These are phyloP conservation scores for Silurus lanzhouensis DNA, from an alignment of 2,797 vertebrate genomes.

Conservation along the genomic window DNA sequence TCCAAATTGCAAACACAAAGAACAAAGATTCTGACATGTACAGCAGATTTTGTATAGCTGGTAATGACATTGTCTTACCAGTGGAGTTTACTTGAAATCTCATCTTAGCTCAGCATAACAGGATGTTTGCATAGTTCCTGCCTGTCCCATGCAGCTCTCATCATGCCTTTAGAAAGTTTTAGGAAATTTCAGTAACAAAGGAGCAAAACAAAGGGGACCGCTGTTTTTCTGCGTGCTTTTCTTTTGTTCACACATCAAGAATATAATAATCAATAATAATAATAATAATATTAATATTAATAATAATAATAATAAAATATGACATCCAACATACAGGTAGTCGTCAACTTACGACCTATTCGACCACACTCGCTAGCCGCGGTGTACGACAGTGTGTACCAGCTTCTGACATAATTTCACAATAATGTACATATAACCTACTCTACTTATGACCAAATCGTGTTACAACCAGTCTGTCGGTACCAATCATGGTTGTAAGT, in stretches of 20 bases:
- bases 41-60: not conserved
- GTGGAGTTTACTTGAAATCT: slow-evolving; percentile 7
- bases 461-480: too few species aligned
- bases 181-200: not conserved
- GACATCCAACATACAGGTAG: not conserved
- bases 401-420: too few species aligned
- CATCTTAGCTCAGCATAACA: slow-evolving; percentile 27
- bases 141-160: not conserved
- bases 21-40: not conserved
- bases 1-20: slow-evolving; percentile 1
- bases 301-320: not conserved
- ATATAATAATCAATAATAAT: not conserved
- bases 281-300: not conserved
- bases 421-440: too few species aligned
- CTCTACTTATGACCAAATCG: too few species aligned
- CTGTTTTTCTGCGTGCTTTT: not conserved
- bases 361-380: too few species aligned
- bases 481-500: too few species aligned
- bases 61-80: not conserved
- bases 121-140: slow-evolving; percentile 23
- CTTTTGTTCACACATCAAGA: not conserved
- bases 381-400: too few species aligned
- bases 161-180: not conserved
- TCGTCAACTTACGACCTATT: too few species aligned
- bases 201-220: slow-evolving; percentile 2